phyloP scores from a whole-genome alignment of 2,113 vertebrate species.

The Bombycilla garrulus region DNA sequence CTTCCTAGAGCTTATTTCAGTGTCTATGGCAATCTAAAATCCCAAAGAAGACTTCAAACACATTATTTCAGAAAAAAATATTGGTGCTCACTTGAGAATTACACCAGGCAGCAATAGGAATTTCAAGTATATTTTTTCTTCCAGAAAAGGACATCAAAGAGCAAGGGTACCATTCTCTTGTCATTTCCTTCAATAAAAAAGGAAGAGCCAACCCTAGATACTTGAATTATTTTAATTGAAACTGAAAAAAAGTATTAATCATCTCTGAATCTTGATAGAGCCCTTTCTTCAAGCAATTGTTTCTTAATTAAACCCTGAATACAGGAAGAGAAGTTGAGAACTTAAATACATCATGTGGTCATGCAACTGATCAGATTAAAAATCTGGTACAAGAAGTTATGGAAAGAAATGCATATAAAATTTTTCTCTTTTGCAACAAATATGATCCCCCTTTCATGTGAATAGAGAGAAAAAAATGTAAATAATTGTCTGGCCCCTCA shows the following conservation, averaged over 20 bases:
- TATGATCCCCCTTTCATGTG: neutral
- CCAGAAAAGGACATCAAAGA: slow-evolving; percentile 3
- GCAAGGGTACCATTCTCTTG: neutral
- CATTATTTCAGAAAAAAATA: neutral
- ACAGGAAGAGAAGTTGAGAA: neutral
- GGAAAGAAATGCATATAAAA: neutral
- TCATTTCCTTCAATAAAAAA: slow-evolving; percentile 8
- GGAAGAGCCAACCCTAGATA: neutral
- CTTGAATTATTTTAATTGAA: neutral
- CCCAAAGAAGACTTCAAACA: neutral
- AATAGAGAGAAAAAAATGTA: neutral
- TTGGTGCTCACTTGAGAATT: neutral
- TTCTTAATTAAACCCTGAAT: neutral
- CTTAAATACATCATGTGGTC: neutral
- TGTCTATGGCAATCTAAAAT: neutral
- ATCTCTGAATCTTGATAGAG: neutral
- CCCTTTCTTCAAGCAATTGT: neutral
- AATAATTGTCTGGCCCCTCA: neutral
- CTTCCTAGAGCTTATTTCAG: neutral
- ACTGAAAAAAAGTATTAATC: neutral
- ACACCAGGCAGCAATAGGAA: neutral
- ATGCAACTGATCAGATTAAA: neutral
- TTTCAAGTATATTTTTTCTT: neutral
- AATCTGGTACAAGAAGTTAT: neutral
- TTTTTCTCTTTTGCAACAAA: neutral